These are phyloP conservation scores for Metalampra italica DNA, from an alignment of 2,888 invertebrate species.

Conservation along the genomic window DNA sequence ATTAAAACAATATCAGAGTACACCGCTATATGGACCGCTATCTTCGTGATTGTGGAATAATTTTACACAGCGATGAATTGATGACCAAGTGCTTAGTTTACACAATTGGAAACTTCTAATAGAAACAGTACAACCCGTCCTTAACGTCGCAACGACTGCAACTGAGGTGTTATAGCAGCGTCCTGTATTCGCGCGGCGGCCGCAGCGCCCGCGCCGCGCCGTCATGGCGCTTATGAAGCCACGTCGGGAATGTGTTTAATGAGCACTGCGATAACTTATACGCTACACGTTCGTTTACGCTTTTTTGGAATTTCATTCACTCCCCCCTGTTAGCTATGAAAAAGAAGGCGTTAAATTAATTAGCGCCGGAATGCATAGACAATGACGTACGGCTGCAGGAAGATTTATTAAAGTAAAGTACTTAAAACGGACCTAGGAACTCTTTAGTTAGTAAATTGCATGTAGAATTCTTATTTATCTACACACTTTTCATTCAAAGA, in stretches of 20 bases:
- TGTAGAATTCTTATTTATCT: too few relatives aligned
- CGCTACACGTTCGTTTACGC: constrained; percentile 60
- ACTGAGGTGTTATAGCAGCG: too few relatives aligned
- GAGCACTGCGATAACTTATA: constrained; percentile 63
- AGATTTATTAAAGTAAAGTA: constrained; percentile 42
- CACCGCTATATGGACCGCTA: too few relatives aligned
- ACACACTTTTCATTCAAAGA: too few relatives aligned
- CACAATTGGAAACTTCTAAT: too few relatives aligned
- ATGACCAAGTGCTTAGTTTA: too few relatives aligned
- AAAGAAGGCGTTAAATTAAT: constrained; percentile 68
- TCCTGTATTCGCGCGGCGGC: neutral
- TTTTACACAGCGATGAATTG: too few relatives aligned
- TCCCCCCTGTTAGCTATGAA: constrained; percentile 53
- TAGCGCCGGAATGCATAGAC: constrained; percentile 54
- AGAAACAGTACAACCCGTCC: too few relatives aligned
- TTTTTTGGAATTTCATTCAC: constrained; percentile 70
- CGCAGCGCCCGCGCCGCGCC: neutral
- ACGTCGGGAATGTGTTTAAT: constrained; percentile 59
- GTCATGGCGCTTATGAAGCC: constrained; percentile 36
- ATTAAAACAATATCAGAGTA: too few relatives aligned
- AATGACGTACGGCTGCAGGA: constrained; percentile 50
- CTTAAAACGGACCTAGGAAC: neutral
- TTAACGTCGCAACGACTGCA: too few relatives aligned
- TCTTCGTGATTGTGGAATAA: too few relatives aligned
- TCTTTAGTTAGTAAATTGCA: neutral